Percentiles rank a stretch among this genome's conserved stretches.
Conservation (phyloP, 64 coral and sea anemone genomes). For the Montipora cactus region DNA sequence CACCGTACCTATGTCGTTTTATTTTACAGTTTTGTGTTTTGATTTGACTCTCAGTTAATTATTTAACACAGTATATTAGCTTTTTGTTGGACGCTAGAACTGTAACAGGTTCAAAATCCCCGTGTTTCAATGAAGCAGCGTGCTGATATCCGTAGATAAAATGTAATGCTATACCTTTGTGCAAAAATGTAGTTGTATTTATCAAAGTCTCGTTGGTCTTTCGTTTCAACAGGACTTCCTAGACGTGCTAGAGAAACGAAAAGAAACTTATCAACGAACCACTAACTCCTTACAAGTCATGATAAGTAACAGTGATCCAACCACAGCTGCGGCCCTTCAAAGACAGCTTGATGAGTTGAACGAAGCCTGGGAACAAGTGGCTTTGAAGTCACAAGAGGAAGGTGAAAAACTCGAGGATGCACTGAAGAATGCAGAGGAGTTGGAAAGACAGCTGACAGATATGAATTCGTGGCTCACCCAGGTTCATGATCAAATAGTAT, state of each 20-base stretch:
- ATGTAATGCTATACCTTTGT: no score
- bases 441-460: slow-evolving; percentile 68
- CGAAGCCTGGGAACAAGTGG: slow-evolving; percentile 89
- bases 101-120: no score
- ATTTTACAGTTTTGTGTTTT: no score
- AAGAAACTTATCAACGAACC: slow-evolving; percentile 77
- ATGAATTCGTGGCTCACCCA: slow-evolving; percentile 88
- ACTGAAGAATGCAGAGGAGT: slow-evolving; percentile 78
- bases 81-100: no score
- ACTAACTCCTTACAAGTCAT: slow-evolving; percentile 70
- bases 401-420: slow-evolving; percentile 77
- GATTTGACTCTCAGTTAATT: no score
- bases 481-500: slow-evolving; percentile 62
- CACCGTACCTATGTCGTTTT: no score
- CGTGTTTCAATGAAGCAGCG: no score
- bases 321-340: slow-evolving; percentile 87
- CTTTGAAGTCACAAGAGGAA: slow-evolving; percentile 77
- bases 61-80: no score
- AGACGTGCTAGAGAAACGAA: slow-evolving; percentile 83
- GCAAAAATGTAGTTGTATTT: no score
- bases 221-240: slow-evolving; percentile 81
- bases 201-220: neutral
- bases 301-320: slow-evolving; percentile 80
- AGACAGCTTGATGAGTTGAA: slow-evolving; percentile 86
- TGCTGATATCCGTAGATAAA: no score